phyloP scores from a whole-genome alignment of 2,797 vertebrate species.

The Petrocephalus sullivani region DNA sequence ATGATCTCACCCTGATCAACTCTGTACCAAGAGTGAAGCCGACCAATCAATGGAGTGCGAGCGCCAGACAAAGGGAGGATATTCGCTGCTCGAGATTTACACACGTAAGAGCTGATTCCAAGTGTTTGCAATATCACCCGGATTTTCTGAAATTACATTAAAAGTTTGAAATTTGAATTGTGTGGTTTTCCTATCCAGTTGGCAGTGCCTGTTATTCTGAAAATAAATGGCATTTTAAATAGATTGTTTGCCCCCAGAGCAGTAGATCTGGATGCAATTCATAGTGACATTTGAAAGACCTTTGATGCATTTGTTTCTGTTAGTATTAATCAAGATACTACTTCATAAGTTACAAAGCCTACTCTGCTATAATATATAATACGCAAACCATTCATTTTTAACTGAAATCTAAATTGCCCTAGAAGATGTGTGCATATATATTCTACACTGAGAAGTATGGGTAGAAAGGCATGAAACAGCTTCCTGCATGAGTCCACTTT shows the following conservation, averaged over 20 bases:
- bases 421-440: neutral
- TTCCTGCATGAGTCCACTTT: slow-evolving; percentile 39
- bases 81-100: slow-evolving; percentile 21
- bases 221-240: slow-evolving; percentile 71
- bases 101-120: neutral
- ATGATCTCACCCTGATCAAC: slow-evolving; percentile 26
- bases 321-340: slow-evolving; percentile 51
- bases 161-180: slow-evolving; percentile 45
- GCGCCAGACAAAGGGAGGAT: slow-evolving; percentile 32
- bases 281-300: slow-evolving; percentile 57
- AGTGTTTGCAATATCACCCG: neutral
- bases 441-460: slow-evolving; percentile 18
- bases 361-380: slow-evolving; percentile 30
- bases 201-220: slow-evolving; percentile 56
- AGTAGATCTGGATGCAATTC: slow-evolving; percentile 61
- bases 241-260: slow-evolving; percentile 61
- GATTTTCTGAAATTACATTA: slow-evolving; percentile 25
- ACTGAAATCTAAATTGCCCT: neutral
- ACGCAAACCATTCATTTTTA: neutral
- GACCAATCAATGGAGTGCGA: slow-evolving; percentile 24
- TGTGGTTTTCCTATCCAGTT: slow-evolving; percentile 61
- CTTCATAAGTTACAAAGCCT: slow-evolving; percentile 41
- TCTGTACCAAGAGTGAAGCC: slow-evolving; percentile 27
- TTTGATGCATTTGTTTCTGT: slow-evolving; percentile 45
- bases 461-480: slow-evolving; percentile 46